Conservation (phyloP, 2,888 invertebrate genomes). For the Schizaphis graminum region DNA sequence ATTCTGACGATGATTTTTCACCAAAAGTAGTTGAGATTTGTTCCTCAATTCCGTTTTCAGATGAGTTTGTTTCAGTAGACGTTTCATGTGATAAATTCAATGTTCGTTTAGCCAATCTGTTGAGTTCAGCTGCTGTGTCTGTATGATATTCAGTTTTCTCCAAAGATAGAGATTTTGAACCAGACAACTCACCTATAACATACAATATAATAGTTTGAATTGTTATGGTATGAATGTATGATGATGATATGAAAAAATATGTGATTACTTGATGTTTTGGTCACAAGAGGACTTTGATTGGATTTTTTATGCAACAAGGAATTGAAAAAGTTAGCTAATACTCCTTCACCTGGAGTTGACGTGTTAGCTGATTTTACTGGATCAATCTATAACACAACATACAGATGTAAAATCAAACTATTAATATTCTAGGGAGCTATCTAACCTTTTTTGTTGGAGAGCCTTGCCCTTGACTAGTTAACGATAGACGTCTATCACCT, state of each 20-base stretch:
- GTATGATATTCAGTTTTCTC: slow-evolving; percentile 79
- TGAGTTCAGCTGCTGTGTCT: slow-evolving; percentile 93
- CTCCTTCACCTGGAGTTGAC: slow-evolving; percentile 89
- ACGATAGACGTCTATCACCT: slow-evolving; percentile 71
- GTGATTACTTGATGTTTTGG: slow-evolving; percentile 72
- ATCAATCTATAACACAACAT: slow-evolving; percentile 67
- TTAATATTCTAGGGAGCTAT: background rate
- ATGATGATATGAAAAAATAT: background rate
- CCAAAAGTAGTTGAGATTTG: slow-evolving; percentile 34
- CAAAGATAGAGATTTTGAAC: slow-evolving; percentile 45
- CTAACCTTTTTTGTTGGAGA: slow-evolving; percentile 73
- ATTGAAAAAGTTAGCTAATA: slow-evolving; percentile 98
- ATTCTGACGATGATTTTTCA: slow-evolving; percentile 57
- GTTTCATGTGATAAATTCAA: slow-evolving; percentile 38
- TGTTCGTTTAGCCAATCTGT: slow-evolving; percentile 84
- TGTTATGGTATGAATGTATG: background rate
- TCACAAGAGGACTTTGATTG: slow-evolving; percentile 75
- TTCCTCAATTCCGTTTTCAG: slow-evolving; percentile 29
- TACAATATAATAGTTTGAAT: background rate
- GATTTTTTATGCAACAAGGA: slow-evolving; percentile 95
- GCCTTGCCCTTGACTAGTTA: slow-evolving; percentile 71
- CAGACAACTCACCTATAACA: slow-evolving; percentile 43
- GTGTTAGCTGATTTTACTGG: slow-evolving; percentile 76
- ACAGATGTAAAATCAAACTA: background rate
- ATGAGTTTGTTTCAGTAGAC: slow-evolving; percentile 28